Base-by-base conservation (phyloP, 2,888 invertebrate genomes). In the Pantelozetes paolii region DNA sequence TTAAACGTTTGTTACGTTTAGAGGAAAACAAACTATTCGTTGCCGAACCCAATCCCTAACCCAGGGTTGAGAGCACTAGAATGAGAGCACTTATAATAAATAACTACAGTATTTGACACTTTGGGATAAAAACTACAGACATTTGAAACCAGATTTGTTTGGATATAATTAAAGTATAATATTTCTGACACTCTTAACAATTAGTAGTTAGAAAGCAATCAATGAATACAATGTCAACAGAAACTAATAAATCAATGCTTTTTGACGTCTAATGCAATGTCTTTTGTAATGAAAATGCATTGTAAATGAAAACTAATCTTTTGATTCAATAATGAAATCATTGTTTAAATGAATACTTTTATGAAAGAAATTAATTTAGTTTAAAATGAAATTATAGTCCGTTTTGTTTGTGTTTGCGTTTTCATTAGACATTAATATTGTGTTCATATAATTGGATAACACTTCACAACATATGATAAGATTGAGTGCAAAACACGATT, bases 61-160 rank as follows among this genome's bases (percentile, higher is more conserved):
- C 57, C 57, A 28, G 28, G 28, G 18, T 28, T 13, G 15, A 57
- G 28, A 57, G 8, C 28, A 11, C 15, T 48, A 11, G 15, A 48
- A 15, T 11, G 28, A 30, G 28, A 28, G 26, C 23, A 28, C 28
- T 28, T 28, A 57, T 57, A 64, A 32, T 64, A 64, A 64, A 64
- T 64, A 64, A 64, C 36, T 20, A n/a, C n/a, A n/a, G n/a, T n/a
- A 36, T 64, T 64, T 64, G 64, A 64, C 64, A 64, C 64, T 36
- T 64, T 57, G 57, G 13, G 15, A 28, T 28, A 28, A 57, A 26
- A 28, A 28, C 13, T 9, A 57, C 26, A 28, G 57, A 26, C 26
- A 57, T 57, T 23, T 20, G 57, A 57, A 23, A 57, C 57, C 57
- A 23, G 6, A 57, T 57, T 57, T 57, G 57, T 57, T 57, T 57